These are phyloP conservation scores for Nothoprocta perdicaria DNA, from an alignment of 2,113 vertebrate species.

Conservation along the genomic window DNA sequence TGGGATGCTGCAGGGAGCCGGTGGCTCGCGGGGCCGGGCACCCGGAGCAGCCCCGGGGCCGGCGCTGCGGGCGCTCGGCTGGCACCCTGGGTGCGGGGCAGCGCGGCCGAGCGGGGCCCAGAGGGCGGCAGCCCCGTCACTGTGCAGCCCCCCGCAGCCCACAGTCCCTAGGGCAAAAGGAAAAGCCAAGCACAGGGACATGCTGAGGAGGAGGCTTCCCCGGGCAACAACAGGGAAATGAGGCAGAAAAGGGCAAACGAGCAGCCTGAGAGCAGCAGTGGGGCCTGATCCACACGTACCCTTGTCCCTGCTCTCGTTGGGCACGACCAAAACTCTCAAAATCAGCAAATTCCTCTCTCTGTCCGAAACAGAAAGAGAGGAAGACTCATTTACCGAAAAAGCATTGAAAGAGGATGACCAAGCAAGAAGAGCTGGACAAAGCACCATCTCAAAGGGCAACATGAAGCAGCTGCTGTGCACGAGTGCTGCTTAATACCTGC, in stretches of 20 bases:
- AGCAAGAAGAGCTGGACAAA: not conserved
- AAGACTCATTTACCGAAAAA: not conserved
- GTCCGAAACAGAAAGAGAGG: not conserved
- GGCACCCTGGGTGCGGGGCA: too few species aligned
- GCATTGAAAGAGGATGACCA: not conserved
- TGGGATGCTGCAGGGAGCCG: not conserved
- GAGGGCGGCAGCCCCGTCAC: not conserved
- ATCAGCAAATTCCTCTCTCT: not conserved
- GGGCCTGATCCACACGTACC: not conserved
- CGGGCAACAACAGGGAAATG: not conserved
- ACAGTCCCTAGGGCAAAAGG: not conserved
- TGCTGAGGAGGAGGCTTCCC: not conserved
- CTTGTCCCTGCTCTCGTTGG: not conserved
- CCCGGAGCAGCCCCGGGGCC: too few species aligned
- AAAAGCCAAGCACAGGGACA: too few species aligned
- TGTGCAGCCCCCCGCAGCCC: not conserved
- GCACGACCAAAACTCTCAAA: not conserved
- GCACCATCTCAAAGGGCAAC: not conserved
- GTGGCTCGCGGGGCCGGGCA: not conserved
- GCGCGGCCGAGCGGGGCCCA: too few species aligned
- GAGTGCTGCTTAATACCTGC: not conserved
- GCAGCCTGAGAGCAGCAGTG: not conserved
- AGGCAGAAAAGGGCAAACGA: accelerated
- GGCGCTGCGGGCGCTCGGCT: too few species aligned
- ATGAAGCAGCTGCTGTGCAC: not conserved